Conservation (phyloP, 2,888 invertebrate genomes). For the Epinotia brunnichana region DNA sequence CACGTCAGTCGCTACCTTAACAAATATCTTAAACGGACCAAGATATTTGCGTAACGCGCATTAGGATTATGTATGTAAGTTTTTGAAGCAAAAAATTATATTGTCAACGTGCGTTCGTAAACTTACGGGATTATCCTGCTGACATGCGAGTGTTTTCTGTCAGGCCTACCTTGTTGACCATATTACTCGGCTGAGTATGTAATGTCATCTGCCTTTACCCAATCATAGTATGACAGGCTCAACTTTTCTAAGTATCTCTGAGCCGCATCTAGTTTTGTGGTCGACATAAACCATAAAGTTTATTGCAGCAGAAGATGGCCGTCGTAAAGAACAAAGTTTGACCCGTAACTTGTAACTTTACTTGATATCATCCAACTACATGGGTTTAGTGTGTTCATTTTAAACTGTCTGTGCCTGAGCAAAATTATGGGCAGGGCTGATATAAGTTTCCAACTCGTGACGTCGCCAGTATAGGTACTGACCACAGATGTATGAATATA, state of each 20-base stretch:
- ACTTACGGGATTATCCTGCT: background rate
- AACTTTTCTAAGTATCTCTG: background rate
- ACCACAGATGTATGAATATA: no score
- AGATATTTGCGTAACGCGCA: background rate
- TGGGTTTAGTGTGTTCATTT: background rate
- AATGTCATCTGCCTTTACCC: background rate
- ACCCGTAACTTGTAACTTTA: background rate
- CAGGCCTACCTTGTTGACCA: background rate
- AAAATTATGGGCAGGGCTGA: no score
- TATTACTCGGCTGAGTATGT: background rate
- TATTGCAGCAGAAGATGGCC: conserved; percentile 2
- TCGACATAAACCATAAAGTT: conserved; percentile 11
- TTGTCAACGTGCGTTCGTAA: no score
- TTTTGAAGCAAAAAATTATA: no score
- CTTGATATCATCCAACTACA: background rate
- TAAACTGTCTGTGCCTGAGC: background rate
- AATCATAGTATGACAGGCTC: background rate
- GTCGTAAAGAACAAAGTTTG: conserved; percentile 25
- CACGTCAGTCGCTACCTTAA: no score
- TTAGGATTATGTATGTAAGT: no score
- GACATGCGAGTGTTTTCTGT: background rate
- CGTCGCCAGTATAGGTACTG: no score
- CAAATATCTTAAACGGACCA: no score
- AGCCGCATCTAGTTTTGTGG: conserved; percentile 7
- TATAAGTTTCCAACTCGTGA: no score